Conservation (phyloP, 2,888 invertebrate species). For the Orchesella flavescens region DNA sequence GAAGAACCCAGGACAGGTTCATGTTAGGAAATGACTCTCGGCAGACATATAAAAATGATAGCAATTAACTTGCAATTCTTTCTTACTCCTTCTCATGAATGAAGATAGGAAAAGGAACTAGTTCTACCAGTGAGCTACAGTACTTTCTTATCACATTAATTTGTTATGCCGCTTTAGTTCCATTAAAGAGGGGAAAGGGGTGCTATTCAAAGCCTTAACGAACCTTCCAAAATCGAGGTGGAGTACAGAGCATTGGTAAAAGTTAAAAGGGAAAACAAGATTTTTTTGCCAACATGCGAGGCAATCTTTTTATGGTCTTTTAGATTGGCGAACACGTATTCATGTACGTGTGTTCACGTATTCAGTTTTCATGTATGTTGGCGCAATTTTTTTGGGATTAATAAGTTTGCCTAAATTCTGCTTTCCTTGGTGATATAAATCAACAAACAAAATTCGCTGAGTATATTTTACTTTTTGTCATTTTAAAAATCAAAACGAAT, state of each 20-base stretch:
- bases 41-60: conserved; percentile 72
- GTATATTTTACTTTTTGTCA: too few relatives aligned
- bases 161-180: conserved; percentile 63
- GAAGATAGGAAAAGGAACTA: conserved; percentile 1
- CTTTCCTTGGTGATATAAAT: too few relatives aligned
- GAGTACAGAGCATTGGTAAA: not conserved
- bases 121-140: conserved; percentile 6
- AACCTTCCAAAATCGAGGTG: not conserved
- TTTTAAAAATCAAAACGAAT: too few relatives aligned
- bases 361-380: too few relatives aligned
- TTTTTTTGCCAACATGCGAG: too few relatives aligned
- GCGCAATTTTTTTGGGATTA: too few relatives aligned
- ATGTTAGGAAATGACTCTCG: conserved; percentile 71
- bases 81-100: conserved; percentile 2
- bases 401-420: too few relatives aligned
- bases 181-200: not conserved
- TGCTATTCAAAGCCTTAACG: not conserved
- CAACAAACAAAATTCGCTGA: too few relatives aligned
- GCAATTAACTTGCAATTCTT: conserved; percentile 71
- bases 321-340: too few relatives aligned
- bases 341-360: too few relatives aligned
- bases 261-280: not conserved
- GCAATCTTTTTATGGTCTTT: too few relatives aligned
- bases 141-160: conserved; percentile 54
- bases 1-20: conserved; percentile 69